Conservation (phyloP, 2,888 invertebrate genomes). For the Troilus luridus region DNA sequence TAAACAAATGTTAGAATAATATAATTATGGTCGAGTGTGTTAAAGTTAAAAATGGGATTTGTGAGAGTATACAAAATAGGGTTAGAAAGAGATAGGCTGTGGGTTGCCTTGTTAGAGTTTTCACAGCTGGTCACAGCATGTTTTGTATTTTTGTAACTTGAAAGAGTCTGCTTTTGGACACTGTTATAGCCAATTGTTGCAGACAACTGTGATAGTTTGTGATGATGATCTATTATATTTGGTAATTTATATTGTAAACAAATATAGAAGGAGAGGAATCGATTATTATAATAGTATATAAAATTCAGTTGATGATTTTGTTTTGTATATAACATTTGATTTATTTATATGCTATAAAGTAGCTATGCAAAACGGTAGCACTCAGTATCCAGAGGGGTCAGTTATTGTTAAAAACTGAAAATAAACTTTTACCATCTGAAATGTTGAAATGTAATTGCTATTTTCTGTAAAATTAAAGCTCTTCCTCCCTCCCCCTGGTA, state of each 20-base stretch:
- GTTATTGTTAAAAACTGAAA: constrained; percentile 38
- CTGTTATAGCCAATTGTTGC: constrained; percentile 64
- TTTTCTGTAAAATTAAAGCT: background rate
- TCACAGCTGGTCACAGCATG: constrained; percentile 61
- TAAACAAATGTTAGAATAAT: constrained; percentile 41
- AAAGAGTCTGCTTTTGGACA: constrained; percentile 60
- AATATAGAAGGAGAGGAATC: constrained; percentile 45
- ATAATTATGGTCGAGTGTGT: background rate
- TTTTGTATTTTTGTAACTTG: constrained; percentile 66
- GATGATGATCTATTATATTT: constrained; percentile 64
- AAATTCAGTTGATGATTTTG: constrained; percentile 43
- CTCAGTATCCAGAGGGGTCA: constrained; percentile 54
- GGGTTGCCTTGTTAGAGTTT: constrained; percentile 66
- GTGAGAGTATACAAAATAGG: constrained; percentile 7
- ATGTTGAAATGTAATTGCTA: background rate
- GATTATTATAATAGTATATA: constrained; percentile 27
- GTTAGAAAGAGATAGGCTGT: constrained; percentile 64
- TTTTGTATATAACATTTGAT: constrained; percentile 53
- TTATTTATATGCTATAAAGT: constrained; percentile 52
- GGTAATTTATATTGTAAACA: constrained; percentile 63
- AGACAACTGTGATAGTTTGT: constrained; percentile 66
- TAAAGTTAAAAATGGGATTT: constrained; percentile 9
- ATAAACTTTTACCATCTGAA: constrained; percentile 51
- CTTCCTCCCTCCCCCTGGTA: constrained; percentile 44
- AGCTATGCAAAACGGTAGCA: constrained; percentile 58